phyloP scores from a whole-genome alignment of 1,140 invertebrate genomes.

The Drosophila kikkawai region DNA sequence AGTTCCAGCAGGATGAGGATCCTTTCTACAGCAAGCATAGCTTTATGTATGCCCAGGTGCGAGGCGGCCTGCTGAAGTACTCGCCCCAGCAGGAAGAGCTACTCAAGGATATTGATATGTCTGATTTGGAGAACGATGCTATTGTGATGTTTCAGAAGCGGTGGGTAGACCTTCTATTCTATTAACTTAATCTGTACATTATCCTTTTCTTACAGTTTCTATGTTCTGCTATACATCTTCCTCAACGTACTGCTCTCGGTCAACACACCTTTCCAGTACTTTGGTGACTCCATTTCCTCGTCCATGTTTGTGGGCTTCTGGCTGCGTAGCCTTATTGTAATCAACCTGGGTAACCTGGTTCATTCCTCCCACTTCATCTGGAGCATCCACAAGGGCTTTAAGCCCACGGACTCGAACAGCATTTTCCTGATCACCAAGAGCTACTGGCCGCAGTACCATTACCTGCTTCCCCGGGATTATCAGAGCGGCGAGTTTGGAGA shows the following conservation, averaged over 20 bases:
- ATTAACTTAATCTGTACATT: not conserved
- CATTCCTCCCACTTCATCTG: conserved; percentile 90
- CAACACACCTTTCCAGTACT: conserved; percentile 91
- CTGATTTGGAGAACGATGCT: conserved; percentile 93
- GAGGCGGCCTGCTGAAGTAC: conserved; percentile 88
- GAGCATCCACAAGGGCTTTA: conserved; percentile 89
- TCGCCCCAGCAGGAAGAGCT: conserved; percentile 90
- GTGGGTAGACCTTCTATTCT: conserved; percentile 82
- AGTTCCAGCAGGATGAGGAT: conserved; percentile 94
- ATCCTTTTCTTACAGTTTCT: conserved; percentile 86
- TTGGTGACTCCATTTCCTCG: conserved; percentile 88
- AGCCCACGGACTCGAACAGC: conserved; percentile 90
- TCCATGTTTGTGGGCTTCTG: conserved; percentile 89
- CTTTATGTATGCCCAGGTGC: conserved; percentile 94
- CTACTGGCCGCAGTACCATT: conserved; percentile 92
- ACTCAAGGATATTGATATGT: conserved; percentile 92
- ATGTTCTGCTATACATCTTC: conserved; percentile 89
- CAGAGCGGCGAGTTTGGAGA: conserved; percentile 91
- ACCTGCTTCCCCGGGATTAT: conserved; percentile 91
- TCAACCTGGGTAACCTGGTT: conserved; percentile 89
- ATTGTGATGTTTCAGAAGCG: conserved; percentile 94
- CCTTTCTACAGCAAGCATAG: conserved; percentile 95
- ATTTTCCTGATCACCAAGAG: conserved; percentile 90
- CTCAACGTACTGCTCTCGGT: conserved; percentile 90
- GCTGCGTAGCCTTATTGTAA: conserved; percentile 87